Evolutionary conservation across 1,140 invertebrate genomes (phyloP).

Genomic region (Pseudomyrmex flavicornis): DNA sequence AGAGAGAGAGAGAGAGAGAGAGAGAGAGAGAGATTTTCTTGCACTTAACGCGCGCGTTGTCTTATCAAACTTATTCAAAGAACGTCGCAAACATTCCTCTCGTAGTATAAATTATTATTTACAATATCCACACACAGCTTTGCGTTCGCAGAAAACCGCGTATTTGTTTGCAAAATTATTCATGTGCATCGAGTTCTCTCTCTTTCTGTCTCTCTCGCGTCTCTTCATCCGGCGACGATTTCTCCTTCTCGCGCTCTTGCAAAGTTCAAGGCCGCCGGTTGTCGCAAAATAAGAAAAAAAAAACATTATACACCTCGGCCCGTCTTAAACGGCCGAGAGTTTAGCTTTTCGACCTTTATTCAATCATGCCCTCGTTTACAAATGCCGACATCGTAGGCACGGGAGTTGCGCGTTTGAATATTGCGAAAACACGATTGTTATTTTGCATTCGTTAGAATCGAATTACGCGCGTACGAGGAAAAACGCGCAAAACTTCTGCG

Average conservation of each 20-base stretch:
- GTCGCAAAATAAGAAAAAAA: neutral
- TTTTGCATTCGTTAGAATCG: conserved; percentile 11
- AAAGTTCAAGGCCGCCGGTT: conserved; percentile 51
- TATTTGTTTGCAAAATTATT: conserved; percentile 14
- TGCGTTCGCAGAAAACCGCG: neutral
- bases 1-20: no score
- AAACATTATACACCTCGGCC: neutral
- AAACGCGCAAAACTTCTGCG: neutral
- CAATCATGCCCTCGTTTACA: neutral
- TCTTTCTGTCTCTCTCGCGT: neutral
- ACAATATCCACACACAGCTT: neutral
- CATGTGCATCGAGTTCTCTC: neutral
- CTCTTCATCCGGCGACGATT: neutral
- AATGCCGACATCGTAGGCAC: neutral
- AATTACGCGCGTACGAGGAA: neutral
- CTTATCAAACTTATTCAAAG: no score
- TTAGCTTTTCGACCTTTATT: conserved; percentile 20
- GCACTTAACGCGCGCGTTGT: no score
- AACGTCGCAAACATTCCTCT: no score
- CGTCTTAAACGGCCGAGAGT: conserved; percentile 10
- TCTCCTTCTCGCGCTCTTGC: neutral
- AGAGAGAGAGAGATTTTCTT: no score
- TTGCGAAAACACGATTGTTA: neutral
- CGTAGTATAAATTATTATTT: neutral
- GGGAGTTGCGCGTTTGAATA: neutral